These are phyloP conservation scores for Diploscapter pachys DNA, from an alignment of 1,140 invertebrate genomes.

Conservation along the genomic window DNA sequence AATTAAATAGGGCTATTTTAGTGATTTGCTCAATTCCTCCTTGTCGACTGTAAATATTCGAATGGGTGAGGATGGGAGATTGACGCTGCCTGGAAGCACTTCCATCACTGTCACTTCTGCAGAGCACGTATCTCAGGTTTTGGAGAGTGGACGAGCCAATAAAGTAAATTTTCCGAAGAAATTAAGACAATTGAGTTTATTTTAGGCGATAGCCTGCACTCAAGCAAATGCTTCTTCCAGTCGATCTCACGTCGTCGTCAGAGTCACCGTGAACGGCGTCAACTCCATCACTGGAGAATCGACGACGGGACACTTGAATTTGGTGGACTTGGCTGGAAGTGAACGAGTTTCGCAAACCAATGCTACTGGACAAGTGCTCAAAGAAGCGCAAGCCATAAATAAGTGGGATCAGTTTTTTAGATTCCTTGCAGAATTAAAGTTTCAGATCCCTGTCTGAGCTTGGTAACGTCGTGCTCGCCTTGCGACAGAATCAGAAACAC, in stretches of 20 bases:
- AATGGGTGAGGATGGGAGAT: conserved; percentile 36
- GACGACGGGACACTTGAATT: conserved; percentile 48
- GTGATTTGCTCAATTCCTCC: conserved; percentile 43
- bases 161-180: conserved; percentile 3
- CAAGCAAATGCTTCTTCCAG: conserved; percentile 93
- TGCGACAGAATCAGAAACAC: conserved; percentile 55
- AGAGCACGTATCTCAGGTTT: conserved; percentile 53
- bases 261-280: conserved; percentile 65
- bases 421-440: no score
- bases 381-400: conserved; percentile 65
- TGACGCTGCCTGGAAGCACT: conserved; percentile 40
- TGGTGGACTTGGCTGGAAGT: conserved; percentile 62
- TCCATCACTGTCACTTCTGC: conserved; percentile 29
- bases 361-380: conserved; percentile 61
- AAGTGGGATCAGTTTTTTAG: conserved; percentile 31
- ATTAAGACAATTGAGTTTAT: no score
- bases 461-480: conserved; percentile 64
- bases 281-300: conserved; percentile 39
- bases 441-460: conserved; percentile 61
- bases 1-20: conserved; percentile 9
- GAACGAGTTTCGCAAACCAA: conserved; percentile 62
- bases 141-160: conserved; percentile 77
- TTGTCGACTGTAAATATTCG: conserved; percentile 39
- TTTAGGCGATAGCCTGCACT: conserved; percentile 71
- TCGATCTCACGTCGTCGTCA: conserved; percentile 86